Percentiles rank a stretch among this genome's conserved stretches.
phyloP scores from a whole-genome alignment of 2,888 invertebrate genomes.

The Frankliniella fusca region DNA sequence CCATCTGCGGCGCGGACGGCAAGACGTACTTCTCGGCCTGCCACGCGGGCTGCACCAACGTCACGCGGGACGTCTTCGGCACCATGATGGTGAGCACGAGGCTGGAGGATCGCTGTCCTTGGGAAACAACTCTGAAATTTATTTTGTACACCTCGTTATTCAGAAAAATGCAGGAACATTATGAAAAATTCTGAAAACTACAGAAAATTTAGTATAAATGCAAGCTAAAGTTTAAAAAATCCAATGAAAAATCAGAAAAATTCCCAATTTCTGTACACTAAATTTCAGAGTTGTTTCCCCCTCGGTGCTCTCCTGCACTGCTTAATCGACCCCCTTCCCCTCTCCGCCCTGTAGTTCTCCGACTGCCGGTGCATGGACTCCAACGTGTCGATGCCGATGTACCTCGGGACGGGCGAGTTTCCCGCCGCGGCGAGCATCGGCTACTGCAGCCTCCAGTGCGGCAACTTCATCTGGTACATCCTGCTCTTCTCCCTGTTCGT shows the following conservation, averaged over 20 bases:
- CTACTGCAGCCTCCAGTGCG: constrained; percentile 75
- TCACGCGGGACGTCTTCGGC: constrained; percentile 44
- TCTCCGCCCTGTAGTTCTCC: constrained; percentile 47
- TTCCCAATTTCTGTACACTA: too few relatives aligned
- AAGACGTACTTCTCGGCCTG: constrained; percentile 84
- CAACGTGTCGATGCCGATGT: constrained; percentile 40
- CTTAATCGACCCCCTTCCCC: neutral
- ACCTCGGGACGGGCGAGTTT: constrained; percentile 13
- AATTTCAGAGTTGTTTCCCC: too few relatives aligned
- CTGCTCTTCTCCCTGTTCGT: constrained; percentile 80
- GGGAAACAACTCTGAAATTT: too few relatives aligned
- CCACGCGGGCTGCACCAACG: constrained; percentile 76
- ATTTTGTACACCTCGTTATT: too few relatives aligned
- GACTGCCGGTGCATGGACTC: constrained; percentile 52
- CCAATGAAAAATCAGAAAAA: too few relatives aligned
- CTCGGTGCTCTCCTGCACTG: neutral
- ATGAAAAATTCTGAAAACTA: too few relatives aligned
- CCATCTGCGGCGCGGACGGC: constrained; percentile 78
- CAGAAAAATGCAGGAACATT: too few relatives aligned
- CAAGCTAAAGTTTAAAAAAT: too few relatives aligned
- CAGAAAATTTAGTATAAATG: too few relatives aligned
- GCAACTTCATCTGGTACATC: constrained; percentile 75
- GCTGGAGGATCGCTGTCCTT: too few relatives aligned
- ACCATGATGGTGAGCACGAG: too few relatives aligned
- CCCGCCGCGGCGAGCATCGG: constrained; percentile 63